Evolutionary conservation across 2,797 vertebrate species (phyloP), one percentile per base, ranked within the genome.

Genomic region (Cyprinodon diabolis): DNA sequence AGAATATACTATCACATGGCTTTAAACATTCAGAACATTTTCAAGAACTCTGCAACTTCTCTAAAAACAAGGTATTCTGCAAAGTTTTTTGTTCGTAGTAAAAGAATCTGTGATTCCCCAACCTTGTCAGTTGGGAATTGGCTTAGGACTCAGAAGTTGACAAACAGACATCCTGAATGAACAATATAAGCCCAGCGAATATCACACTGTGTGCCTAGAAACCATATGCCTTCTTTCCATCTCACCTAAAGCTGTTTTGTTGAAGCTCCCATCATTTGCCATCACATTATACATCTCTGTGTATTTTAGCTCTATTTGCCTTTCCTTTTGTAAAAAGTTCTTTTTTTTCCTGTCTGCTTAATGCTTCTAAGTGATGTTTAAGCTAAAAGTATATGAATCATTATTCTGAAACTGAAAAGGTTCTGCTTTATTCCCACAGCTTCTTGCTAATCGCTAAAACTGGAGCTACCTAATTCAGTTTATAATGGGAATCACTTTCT

Each of bases 191-290:
- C 68, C 74, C 74, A 21, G 67, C 25, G 80, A 85, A 87, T 84
- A 89, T 81, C 72, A 78, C 80, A 60, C 84, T 75, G 68, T 43
- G 69, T 86, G 86, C 82, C 85, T 66, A 35, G 79, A 86, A 86
- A 71, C 45, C 25, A 17, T 86, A 84, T 83, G 75, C 82, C 85
- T 80, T 68, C 70, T 71, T 30, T 72, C 76, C 63, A 35, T 86
- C 69, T 9, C 68, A 82, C 79, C 72, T 77, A 71, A 74, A 76
- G 76, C 68, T 72, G 21, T 84, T 86, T 70, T 74, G 71, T 70
- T 45, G n/a, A 13, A 54, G 78, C 70, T 45, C 55, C 74, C 19
- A 62, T 84, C 76, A 67, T 67, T 77, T 74, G 52, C 11, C 73
- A 3, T 77, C 70, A 17, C 25, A 6, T 51, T 77, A 35, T 54